Percentiles rank a stretch among this genome's conserved stretches.
These are phyloP conservation scores for Isaurus tuberculatus DNA, from an alignment of 92 coral and sea anemone genomes.

Conservation along the genomic window DNA sequence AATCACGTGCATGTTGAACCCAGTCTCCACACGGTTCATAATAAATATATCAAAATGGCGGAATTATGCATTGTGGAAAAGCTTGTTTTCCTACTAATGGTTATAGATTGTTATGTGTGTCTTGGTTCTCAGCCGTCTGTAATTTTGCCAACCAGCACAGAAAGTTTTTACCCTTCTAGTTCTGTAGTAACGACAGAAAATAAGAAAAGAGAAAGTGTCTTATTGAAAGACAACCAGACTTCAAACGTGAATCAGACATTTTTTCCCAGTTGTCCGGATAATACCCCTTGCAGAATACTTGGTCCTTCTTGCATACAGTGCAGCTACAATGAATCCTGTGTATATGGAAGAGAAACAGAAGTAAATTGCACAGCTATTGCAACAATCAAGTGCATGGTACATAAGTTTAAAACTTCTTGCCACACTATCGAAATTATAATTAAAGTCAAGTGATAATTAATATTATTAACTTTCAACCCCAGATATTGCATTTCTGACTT, in stretches of 20 bases:
- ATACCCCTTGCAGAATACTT: slow-evolving; percentile 61
- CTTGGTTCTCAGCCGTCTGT: slow-evolving; percentile 23
- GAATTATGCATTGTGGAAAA: background rate
- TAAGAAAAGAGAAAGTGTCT: background rate
- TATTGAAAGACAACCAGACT: background rate
- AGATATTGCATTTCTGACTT: too few species aligned
- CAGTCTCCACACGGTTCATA: background rate
- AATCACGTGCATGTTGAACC: slow-evolving; percentile 73
- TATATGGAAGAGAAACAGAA: slow-evolving; percentile 77
- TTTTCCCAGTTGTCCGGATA: slow-evolving; percentile 64
- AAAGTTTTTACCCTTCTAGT: slow-evolving; percentile 25
- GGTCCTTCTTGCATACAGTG: slow-evolving; percentile 81
- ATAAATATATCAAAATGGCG: slow-evolving; percentile 9
- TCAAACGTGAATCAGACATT: background rate
- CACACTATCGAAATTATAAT: background rate
- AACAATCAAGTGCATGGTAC: slow-evolving; percentile 77
- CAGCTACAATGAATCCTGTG: slow-evolving; percentile 67
- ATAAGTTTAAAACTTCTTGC: background rate
- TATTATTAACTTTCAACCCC: too few species aligned
- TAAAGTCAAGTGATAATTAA: background rate
- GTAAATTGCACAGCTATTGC: slow-evolving; percentile 70
- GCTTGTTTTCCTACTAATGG: background rate
- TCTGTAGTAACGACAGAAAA: background rate
- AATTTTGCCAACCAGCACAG: slow-evolving; percentile 28
- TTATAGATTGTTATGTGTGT: background rate